Evolutionary conservation across 2,113 vertebrate species (phyloP), one percentile per base, ranked within the genome.

Genomic region (Setophaga kirtlandii): DNA sequence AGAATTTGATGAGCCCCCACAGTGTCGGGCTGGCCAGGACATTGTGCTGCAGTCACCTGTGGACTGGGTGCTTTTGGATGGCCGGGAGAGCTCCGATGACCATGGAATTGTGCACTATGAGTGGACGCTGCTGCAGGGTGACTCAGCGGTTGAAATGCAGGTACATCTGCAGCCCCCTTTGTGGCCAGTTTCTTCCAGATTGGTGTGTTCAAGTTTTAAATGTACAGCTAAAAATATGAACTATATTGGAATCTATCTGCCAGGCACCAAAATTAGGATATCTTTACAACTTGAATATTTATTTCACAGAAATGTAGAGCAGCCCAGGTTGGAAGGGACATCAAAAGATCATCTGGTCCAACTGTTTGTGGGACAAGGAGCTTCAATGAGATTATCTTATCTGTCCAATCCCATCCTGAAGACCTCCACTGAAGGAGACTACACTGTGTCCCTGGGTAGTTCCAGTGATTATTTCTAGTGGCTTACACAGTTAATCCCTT

Each of bases 51-150:
- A 98, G 96, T 98, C 99, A 25, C 99, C 99, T 58, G 98, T 99
- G 1, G 98, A 99, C 76, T 99, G 98, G 98, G 98, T 99, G 24
- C 96, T 99, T 49, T 96, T 99, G 94, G 99, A 99, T 8, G 99
- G 99, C 41, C 98, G 99, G 19, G 98, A 99, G 94, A 99, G 99
- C 58, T 98, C 98, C 17, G 99, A 99, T 83, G 99, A 99, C 97
- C 98, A 94, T 0, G 97, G 97, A 30, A 99, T 99, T 44, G 60
- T 91, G 92, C 98, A 88, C 87, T 99, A 99, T 5, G 98, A 99
- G 30, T 99, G 99, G 99, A 94, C 96, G 0, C 96, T 99, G 46
- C 90, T 99, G 70, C 98, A 98, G 85, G 99, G 99, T 8, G 98
- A 99, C 91, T 95, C 98, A 0, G 97, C 98, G 0, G 96, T 99